Percentiles rank a stretch among this genome's conserved stretches.
These are phyloP conservation scores for Bergia puertoricense DNA, from an alignment of 92 coral and sea anemone species.

Conservation along the genomic window DNA sequence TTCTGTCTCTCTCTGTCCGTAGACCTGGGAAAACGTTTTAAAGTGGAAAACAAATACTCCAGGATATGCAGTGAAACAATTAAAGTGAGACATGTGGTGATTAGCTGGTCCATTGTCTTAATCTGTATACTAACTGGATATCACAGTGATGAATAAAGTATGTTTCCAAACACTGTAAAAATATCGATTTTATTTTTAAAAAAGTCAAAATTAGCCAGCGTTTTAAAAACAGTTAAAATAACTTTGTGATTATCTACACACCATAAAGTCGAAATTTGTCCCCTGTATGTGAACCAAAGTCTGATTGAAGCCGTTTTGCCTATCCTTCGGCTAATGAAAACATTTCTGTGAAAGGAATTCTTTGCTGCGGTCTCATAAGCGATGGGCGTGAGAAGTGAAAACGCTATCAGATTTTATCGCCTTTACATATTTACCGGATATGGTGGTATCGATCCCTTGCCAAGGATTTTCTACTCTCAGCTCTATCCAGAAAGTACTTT, in stretches of 20 bases:
- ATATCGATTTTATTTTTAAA: too few species aligned
- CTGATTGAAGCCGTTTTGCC: not conserved
- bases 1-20: too few species aligned
- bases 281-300: not conserved
- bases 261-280: not conserved
- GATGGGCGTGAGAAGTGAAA: conserved; percentile 35
- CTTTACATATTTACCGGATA: conserved; percentile 15
- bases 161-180: not conserved
- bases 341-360: conserved; percentile 44
- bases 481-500: not conserved
- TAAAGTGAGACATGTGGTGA: too few species aligned
- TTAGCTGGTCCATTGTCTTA: too few species aligned
- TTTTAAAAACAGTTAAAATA: not conserved
- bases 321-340: conserved; percentile 25
- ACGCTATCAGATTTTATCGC: conserved; percentile 38
- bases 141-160: not conserved
- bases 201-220: not conserved
- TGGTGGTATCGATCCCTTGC: conserved; percentile 8
- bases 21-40: too few species aligned
- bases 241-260: not conserved
- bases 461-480: not conserved
- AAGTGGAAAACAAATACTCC: too few species aligned
- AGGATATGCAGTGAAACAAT: too few species aligned
- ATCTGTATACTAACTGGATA: too few species aligned
- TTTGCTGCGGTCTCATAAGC: conserved; percentile 23